These are phyloP conservation scores for Rattus rattus DNA, from an alignment of 2,113 vertebrate genomes.

Conservation along the genomic window DNA sequence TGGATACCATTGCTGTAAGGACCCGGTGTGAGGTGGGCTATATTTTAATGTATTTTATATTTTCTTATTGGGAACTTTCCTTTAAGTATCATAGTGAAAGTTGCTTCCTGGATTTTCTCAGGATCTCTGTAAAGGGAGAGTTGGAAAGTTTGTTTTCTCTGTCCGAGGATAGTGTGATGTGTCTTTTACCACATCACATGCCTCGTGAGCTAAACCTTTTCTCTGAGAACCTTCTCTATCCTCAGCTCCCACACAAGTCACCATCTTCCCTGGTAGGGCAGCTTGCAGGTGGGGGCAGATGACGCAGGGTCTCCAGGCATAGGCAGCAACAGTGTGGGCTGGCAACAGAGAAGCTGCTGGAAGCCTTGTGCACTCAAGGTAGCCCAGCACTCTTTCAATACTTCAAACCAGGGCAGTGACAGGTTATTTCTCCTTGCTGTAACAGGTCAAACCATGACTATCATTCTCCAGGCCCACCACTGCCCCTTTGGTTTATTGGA, in stretches of 20 bases:
- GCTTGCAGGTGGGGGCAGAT: background rate
- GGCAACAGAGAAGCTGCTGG: background rate
- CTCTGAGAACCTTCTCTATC: background rate
- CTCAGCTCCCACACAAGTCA: background rate
- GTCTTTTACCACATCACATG: background rate
- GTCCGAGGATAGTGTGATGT: background rate
- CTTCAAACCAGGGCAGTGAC: background rate
- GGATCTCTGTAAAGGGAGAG: background rate
- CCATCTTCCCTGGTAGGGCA: background rate
- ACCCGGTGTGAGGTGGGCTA: background rate
- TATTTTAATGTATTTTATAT: slow-evolving; percentile 18
- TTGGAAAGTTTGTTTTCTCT: background rate
- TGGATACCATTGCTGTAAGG: background rate
- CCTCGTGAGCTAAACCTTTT: background rate
- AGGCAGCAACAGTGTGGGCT: background rate
- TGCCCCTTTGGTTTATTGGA: background rate
- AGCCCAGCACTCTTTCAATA: background rate
- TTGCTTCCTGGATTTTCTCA: background rate
- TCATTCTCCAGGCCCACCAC: background rate
- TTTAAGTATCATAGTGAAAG: background rate
- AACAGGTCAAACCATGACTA: background rate
- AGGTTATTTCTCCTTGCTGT: background rate
- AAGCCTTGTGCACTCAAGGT: background rate
- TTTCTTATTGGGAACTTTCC: background rate
- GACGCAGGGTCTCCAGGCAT: background rate